Evolutionary conservation across 1,140 invertebrate species (phyloP).

Genomic region (Psilanteris sp.): DNA sequence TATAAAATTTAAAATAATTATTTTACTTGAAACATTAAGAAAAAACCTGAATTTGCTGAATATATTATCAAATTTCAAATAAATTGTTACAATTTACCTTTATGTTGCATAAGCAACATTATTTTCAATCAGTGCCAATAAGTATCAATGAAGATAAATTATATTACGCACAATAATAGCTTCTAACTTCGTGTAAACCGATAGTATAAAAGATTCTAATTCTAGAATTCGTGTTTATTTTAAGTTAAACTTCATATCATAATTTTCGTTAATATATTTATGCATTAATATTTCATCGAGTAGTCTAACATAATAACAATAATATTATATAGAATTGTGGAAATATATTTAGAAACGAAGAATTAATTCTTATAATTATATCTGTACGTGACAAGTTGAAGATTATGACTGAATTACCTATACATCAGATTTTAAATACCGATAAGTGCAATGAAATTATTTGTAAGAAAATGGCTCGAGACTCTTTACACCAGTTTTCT

Average conservation of each 20-base stretch:
- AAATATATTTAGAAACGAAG: too few species aligned
- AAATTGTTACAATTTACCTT: too few species aligned
- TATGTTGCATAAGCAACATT: too few species aligned
- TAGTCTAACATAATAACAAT: background rate
- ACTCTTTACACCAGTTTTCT: constrained; percentile 70
- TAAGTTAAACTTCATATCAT: background rate
- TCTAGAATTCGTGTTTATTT: constrained; percentile 22
- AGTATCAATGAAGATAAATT: constrained; percentile 47
- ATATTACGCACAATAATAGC: too few species aligned
- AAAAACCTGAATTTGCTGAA: too few species aligned
- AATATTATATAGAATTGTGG: too few species aligned
- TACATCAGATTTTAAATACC: constrained; percentile 75
- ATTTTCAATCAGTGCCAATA: constrained; percentile 65
- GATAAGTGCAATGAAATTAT: constrained; percentile 81
- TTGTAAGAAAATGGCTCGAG: constrained; percentile 76
- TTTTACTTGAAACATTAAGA: too few species aligned
- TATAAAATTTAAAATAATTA: too few species aligned
- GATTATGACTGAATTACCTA: constrained; percentile 2
- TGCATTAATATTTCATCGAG: background rate
- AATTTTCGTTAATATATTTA: background rate
- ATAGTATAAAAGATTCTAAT: constrained; percentile 62
- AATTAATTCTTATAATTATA: too few species aligned
- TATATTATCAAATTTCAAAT: too few species aligned
- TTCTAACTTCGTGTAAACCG: background rate
- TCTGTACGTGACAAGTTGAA: too few species aligned